Base-by-base conservation (phyloP, 2,888 invertebrate genomes). In the Brachyopa scutellaris region DNA sequence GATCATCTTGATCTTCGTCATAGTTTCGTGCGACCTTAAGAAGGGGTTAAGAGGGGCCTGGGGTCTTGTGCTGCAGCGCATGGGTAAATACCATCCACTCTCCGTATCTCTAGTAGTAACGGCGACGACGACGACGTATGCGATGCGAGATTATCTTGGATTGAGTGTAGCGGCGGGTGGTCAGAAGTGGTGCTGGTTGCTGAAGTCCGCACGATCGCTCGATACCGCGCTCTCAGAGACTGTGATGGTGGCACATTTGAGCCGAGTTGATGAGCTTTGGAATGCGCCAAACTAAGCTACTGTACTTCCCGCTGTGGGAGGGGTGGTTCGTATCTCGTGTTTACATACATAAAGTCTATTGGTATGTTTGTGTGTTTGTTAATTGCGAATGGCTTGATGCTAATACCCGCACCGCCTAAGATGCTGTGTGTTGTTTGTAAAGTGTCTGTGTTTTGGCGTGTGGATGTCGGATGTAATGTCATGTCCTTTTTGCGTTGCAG, bases 1-100 rank as follows among this genome's bases (percentile, higher is more conserved):
- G 82, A 67, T 82, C 76, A 76, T 82, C 69, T 76, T 76, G 80
- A 82, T 76, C 76, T 82, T 82, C 82, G 70, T 82, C 82, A 77
- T 77, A 69, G 80, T 74, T 74, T 69, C 69, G 74, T 80, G 62
- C 74, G 80, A 79, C 73, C 62, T 74, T 80, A 80, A 64, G 78
- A 62, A 61, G 55, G 59, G 61, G 73, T 66, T 67, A 67, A 73
- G 73, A 72, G 51, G 42, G 66, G 38, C 61, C 36, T 62, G 66
- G 19, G 53, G 59, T 79, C 47, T 61, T 29, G 31, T 38, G 59
- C 36, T 53, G 64, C 59, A 66, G 72, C 59, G 26, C 42, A 55
- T 69, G 61, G 64, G 31, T 59, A 66, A 57, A 49, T 67, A 17
- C 29, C 38, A 40, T 62, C 13, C 4, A 5, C 26, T 26, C 11